Percentiles rank a stretch among this genome's conserved stretches.
phyloP scores from a whole-genome alignment of 1,140 invertebrate genomes.

The Protaetia brevitarsis region DNA sequence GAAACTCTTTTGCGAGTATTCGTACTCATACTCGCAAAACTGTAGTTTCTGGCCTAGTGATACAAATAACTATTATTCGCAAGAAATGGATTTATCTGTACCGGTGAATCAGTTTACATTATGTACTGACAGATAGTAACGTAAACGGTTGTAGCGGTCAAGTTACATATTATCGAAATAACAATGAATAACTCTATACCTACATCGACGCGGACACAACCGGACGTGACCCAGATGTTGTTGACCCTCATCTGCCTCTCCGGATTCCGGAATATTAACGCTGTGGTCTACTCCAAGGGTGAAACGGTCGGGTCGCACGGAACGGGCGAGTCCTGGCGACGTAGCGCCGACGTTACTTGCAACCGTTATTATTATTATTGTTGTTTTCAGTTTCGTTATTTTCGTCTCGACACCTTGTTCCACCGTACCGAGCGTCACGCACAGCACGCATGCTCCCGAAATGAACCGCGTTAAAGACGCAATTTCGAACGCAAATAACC shows the following conservation, averaged over 20 bases:
- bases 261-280: slow-evolving; percentile 17
- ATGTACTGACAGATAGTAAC: not conserved
- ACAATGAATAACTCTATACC: slow-evolving; percentile 19
- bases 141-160: not conserved
- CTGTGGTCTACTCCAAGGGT: not conserved
- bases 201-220: slow-evolving; percentile 3
- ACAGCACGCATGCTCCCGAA: not conserved
- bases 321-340: not conserved
- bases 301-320: not conserved
- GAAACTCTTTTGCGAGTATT: too few species aligned
- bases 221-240: slow-evolving; percentile 22
- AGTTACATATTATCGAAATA: slow-evolving; percentile 19
- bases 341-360: not conserved
- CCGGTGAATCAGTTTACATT: not conserved
- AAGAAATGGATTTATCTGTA: not conserved
- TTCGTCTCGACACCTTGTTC: not conserved
- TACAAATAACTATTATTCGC: not conserved
- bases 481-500: slow-evolving; percentile 22
- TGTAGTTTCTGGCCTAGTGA: too few species aligned
- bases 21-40: too few species aligned
- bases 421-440: not conserved
- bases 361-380: not conserved
- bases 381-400: not conserved
- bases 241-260: slow-evolving; percentile 17
- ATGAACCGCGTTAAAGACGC: not conserved